Conservation (phyloP, 1,140 invertebrate species). For the Mamestra configurata region DNA sequence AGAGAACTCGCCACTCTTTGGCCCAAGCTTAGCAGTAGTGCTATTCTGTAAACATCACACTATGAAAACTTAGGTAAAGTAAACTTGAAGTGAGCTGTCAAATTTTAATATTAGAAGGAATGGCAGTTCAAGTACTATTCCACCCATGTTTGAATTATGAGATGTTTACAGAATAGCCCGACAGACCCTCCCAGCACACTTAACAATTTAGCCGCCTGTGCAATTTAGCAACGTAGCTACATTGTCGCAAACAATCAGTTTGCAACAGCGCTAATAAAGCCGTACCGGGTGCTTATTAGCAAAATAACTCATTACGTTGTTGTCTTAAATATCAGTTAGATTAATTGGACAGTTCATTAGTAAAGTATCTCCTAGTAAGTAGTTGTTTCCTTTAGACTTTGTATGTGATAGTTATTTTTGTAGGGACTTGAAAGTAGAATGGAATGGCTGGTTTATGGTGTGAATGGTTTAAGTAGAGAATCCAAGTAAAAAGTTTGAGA, state of each 20-base stretch:
- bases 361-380: constrained; percentile 15
- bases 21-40: too few relatives aligned
- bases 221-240: not conserved
- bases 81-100: too few relatives aligned
- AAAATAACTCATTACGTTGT: constrained; percentile 32
- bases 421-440: not conserved
- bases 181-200: not conserved
- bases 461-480: not conserved
- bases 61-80: too few relatives aligned
- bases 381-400: constrained; percentile 23
- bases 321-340: constrained; percentile 38
- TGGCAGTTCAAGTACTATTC: too few relatives aligned
- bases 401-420: constrained; percentile 36
- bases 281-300: constrained; percentile 13
- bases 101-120: too few relatives aligned
- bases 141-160: too few relatives aligned
- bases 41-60: too few relatives aligned
- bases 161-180: too few relatives aligned
- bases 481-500: too few relatives aligned
- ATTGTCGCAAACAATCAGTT: constrained; percentile 33
- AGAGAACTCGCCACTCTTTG: too few relatives aligned
- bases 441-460: not conserved
- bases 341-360: constrained; percentile 43
- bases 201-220: not conserved
- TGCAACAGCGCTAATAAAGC: constrained; percentile 35